A percentile compares a stretch with the other conserved stretches of the same genome.
Evolutionary conservation across 2,113 vertebrate species (phyloP).

Genomic region (Archocentrus centrarchus): DNA sequence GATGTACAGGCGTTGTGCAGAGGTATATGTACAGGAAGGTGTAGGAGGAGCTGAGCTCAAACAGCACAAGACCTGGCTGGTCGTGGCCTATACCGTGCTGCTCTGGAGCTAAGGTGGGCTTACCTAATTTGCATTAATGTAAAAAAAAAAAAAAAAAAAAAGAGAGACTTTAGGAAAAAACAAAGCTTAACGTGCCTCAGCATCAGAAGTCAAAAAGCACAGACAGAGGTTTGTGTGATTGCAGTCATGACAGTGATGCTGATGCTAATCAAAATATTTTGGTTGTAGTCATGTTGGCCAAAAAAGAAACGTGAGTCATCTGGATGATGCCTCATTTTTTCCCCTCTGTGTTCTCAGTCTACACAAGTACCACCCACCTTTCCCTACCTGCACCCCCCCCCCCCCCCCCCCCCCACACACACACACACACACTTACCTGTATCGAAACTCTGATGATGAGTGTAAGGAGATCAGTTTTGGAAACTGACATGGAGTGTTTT

Average conservation of each 20-base stretch:
- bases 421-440: conserved; percentile 6
- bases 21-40: conserved; percentile 71
- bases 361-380: conserved; percentile 6
- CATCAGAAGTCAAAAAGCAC: background rate
- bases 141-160: background rate
- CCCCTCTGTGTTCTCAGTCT: background rate
- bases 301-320: conserved; percentile 38
- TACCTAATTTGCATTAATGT: background rate
- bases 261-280: conserved; percentile 6
- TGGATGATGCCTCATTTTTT: background rate
- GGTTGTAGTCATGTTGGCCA: background rate
- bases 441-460: conserved; percentile 59
- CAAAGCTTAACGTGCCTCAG: no score
- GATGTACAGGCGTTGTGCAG: background rate
- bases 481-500: background rate
- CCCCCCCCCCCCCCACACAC: background rate
- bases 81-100: conserved; percentile 55
- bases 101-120: background rate
- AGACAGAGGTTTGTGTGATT: conserved; percentile 2
- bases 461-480: background rate
- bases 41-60: conserved; percentile 41
- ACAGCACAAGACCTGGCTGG: conserved; percentile 61
- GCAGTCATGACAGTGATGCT: background rate
- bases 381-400: conserved; percentile 8
- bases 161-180: no score